phyloP scores from a whole-genome alignment of 2,888 invertebrate genomes.

The Actias luna region DNA sequence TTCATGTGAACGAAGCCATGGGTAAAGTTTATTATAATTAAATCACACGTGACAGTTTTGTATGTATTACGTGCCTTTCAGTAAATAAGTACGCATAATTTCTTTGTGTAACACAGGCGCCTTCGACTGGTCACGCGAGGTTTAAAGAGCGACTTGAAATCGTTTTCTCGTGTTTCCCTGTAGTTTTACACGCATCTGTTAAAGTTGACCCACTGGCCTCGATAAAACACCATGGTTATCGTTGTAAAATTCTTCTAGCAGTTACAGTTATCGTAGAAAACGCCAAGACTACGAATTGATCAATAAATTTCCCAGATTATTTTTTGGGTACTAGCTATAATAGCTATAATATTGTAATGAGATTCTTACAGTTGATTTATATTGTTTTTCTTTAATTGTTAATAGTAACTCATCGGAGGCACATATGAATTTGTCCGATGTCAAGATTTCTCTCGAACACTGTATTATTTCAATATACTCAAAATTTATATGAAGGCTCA shows the following conservation, averaged over 20 bases:
- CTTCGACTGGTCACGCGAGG: conserved; percentile 48
- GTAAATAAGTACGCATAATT: conserved; percentile 8
- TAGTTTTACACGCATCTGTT: conserved; percentile 51
- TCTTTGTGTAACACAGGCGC: conserved; percentile 17
- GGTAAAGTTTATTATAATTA: not conserved
- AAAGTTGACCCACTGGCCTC: conserved; percentile 67
- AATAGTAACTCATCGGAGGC: no score
- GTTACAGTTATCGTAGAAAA: conserved; percentile 3
- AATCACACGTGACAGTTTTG: not conserved
- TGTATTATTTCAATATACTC: no score
- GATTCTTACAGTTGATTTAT: no score
- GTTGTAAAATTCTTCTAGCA: conserved; percentile 27
- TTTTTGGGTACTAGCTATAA: not conserved
- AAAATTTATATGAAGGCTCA: no score
- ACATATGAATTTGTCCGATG: no score
- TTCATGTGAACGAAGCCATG: no score
- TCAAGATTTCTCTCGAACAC: no score
- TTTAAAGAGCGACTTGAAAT: conserved; percentile 49
- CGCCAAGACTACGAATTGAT: conserved; percentile 8
- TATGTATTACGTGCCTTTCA: not conserved
- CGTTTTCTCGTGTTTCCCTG: conserved; percentile 49
- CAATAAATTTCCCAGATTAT: not conserved
- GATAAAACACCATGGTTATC: conserved; percentile 34
- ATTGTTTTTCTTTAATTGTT: no score
- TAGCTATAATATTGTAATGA: no score